Percentiles rank a stretch among this genome's conserved stretches.
These are phyloP conservation scores for Elysia chlorotica DNA, from an alignment of 1,140 invertebrate species.

Conservation along the genomic window DNA sequence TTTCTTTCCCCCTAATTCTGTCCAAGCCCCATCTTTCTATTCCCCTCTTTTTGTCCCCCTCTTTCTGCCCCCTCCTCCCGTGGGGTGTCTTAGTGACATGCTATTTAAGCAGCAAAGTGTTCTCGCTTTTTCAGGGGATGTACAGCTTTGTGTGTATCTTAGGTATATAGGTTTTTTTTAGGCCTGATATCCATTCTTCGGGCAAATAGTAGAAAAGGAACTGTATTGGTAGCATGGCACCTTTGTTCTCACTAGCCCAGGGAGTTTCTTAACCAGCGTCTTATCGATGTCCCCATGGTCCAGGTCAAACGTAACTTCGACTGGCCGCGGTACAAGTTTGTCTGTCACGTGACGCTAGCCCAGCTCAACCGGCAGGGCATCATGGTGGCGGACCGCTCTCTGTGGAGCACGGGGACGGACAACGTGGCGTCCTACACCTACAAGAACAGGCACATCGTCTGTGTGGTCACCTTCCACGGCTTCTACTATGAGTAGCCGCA, in stretches of 20 bases:
- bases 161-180: not conserved
- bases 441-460: not conserved
- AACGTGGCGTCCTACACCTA: not conserved
- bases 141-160: not conserved
- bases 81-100: not conserved
- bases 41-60: not conserved
- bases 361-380: constrained; percentile 1
- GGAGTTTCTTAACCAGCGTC: not conserved
- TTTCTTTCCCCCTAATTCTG: not conserved
- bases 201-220: not conserved
- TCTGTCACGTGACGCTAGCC: constrained; percentile 16
- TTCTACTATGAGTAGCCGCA: constrained; percentile 1
- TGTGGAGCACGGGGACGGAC: not conserved
- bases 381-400: not conserved
- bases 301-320: constrained; percentile 2
- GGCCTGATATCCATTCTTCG: not conserved
- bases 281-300: no score
- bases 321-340: constrained; percentile 5
- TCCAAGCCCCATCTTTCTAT: no score
- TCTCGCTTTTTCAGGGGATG: not conserved
- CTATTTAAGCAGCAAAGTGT: not conserved
- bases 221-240: not conserved
- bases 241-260: not conserved
- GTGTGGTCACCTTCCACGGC: constrained; percentile 1
- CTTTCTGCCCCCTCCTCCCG: not conserved